Percentiles rank a stretch among this genome's conserved stretches.
Evolutionary conservation across 2,888 invertebrate genomes (phyloP).

Genomic region (Amblyjoppa fuscipennis): DNA sequence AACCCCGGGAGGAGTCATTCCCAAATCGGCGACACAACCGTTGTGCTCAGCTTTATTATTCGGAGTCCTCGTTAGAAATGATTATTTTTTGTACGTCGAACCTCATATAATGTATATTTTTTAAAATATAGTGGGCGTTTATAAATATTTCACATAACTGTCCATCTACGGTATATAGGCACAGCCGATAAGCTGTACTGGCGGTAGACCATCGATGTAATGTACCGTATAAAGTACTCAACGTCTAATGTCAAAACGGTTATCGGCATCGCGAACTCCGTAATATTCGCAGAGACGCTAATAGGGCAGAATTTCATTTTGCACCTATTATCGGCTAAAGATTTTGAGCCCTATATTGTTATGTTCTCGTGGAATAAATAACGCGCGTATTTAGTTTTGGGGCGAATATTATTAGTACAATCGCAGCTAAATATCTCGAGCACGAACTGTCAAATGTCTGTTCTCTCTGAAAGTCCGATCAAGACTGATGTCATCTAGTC

Average conservation of each 20-base stretch:
- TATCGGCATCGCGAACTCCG: background rate
- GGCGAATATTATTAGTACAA: too few relatives aligned
- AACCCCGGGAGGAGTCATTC: background rate
- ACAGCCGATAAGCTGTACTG: background rate
- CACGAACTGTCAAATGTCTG: too few relatives aligned
- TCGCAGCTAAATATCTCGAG: too few relatives aligned
- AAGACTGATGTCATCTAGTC: too few relatives aligned
- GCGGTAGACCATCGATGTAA: background rate
- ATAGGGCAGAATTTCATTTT: background rate
- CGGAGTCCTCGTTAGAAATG: background rate
- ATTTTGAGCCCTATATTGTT: background rate
- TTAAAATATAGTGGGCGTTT: background rate
- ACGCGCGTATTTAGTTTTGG: too few relatives aligned
- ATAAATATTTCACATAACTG: background rate
- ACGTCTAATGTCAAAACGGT: background rate
- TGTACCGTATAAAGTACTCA: background rate
- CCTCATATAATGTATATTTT: background rate
- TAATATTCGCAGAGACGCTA: background rate
- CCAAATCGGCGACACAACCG: background rate
- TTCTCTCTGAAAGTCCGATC: too few relatives aligned
- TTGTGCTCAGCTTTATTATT: background rate
- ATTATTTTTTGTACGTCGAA: background rate
- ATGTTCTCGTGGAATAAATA: too few relatives aligned
- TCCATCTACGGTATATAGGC: background rate
- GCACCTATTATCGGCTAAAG: background rate